Evolutionary conservation across 2,113 vertebrate genomes (phyloP).

Genomic region (Pedetes capensis): DNA sequence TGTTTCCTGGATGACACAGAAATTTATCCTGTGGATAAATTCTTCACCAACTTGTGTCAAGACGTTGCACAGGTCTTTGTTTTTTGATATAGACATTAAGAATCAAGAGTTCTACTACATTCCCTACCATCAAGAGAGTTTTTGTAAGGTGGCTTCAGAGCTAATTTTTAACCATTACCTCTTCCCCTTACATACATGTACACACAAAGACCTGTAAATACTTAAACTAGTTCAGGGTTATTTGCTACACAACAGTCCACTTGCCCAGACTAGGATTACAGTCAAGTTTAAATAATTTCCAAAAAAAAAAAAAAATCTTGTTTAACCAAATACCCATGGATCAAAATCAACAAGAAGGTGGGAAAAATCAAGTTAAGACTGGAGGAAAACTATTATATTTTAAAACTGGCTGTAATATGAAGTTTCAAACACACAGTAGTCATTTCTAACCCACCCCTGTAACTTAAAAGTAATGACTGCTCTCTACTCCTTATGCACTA

Average conservation of each 20-base stretch:
- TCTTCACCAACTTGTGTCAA: constrained; percentile 40
- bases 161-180: constrained; percentile 56
- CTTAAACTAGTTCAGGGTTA: constrained; percentile 10
- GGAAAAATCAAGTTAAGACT: neutral
- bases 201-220: constrained; percentile 30
- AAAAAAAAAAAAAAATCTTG: neutral
- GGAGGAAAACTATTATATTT: constrained; percentile 30
- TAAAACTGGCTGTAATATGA: neutral
- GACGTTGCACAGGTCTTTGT: neutral
- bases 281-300: constrained; percentile 48
- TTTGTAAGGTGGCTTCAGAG: constrained; percentile 12
- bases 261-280: constrained; percentile 32
- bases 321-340: neutral
- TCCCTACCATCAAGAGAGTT: constrained; percentile 3
- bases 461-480: constrained; percentile 29
- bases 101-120: constrained; percentile 34
- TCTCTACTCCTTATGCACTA: neutral
- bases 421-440: neutral
- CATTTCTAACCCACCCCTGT: neutral
- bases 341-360: neutral
- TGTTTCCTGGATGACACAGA: constrained; percentile 43
- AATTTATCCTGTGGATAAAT: constrained; percentile 54
- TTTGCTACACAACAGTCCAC: constrained; percentile 42
- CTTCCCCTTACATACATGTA: neutral
- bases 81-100: constrained; percentile 43